phyloP scores from a whole-genome alignment of 1,140 invertebrate genomes.

The Zaprionus ornatus region DNA sequence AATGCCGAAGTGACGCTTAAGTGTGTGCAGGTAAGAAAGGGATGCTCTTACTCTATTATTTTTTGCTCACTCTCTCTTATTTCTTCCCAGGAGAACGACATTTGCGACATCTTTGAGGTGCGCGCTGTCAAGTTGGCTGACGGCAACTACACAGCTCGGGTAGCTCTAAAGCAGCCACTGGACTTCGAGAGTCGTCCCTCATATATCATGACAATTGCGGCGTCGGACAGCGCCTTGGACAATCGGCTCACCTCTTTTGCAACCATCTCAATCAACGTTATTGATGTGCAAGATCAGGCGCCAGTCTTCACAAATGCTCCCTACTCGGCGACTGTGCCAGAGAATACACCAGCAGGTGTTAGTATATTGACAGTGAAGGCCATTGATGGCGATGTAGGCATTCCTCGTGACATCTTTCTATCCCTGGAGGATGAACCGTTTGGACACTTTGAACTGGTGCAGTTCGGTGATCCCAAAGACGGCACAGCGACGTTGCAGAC shows the following conservation, averaged over 20 bases:
- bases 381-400: conserved; percentile 90
- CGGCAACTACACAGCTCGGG: conserved; percentile 88
- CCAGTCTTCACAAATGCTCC: conserved; percentile 91
- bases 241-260: conserved; percentile 87
- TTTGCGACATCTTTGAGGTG: conserved; percentile 88
- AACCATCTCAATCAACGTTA: conserved; percentile 89
- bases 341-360: conserved; percentile 87
- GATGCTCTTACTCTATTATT: background rate
- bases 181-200: conserved; percentile 91
- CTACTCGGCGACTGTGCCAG: conserved; percentile 90
- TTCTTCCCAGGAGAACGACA: conserved; percentile 85
- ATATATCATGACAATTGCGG: conserved; percentile 88
- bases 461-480: conserved; percentile 84
- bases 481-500: conserved; percentile 87
- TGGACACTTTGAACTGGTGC: conserved; percentile 88
- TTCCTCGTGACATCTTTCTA: conserved; percentile 87
- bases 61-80: background rate
- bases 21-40: conserved; percentile 85
- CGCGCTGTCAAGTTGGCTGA: conserved; percentile 87
- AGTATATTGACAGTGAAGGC: conserved; percentile 89
- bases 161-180: conserved; percentile 87
- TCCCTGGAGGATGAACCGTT: conserved; percentile 88
- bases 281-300: conserved; percentile 92
- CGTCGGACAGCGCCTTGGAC: conserved; percentile 87
- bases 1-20: conserved; percentile 89